Base-by-base conservation (phyloP, 2,113 vertebrate species). In the Odontophorus gujanensis region DNA sequence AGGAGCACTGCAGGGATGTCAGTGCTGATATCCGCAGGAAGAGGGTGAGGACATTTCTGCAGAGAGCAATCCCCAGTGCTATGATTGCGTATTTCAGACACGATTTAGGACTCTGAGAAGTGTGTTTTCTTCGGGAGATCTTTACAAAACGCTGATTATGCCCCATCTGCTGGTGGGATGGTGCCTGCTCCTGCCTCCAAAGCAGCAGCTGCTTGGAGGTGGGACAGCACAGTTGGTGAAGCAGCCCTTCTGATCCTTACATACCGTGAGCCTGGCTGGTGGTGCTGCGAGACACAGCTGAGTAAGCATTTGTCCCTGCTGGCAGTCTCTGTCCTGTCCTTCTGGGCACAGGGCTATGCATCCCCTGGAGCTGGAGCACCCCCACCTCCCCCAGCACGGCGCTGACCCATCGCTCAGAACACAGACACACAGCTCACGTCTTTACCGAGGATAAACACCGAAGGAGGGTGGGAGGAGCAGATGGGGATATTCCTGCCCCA, bases 361-460 rank as follows among this genome's bases (percentile, higher is more conserved):
- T 19, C 55, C 28, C 0, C 21, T 0, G 1, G 75, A 22, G 30
- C 32, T 3, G 6, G 51, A 48, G 65, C 6, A 0, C 5, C 22
- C 48, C 5, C 20, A 32, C 55, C 28, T 81, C 20, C 36, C 9
- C 15, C 20, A 9, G 57, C 65, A 8, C 19, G 19, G 76, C 61
- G 25, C 8, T 12, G 34, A 38, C 3, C 4, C 48, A 2, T 4
- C 59, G 59, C 18, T 9, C 66, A 30, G 28, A 9, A 26, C 10
- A 61, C 55, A 8, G 58, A 32, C 10, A 6, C 25, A 0, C 0
- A 1, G 15, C n/a, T 28, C 2, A 1, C 1, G 1, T 8, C 32
- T 22, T 30, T 4, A 2, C 16, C 45, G 4, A 2, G 59, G 42
- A 22, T 13, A 15, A 12, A 9, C 48, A 14, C 4, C 9, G 13